Evolutionary conservation across 2,797 vertebrate genomes (phyloP), one percentile per base, ranked within the genome.

Genomic region (Tokudaia muenninki): DNA sequence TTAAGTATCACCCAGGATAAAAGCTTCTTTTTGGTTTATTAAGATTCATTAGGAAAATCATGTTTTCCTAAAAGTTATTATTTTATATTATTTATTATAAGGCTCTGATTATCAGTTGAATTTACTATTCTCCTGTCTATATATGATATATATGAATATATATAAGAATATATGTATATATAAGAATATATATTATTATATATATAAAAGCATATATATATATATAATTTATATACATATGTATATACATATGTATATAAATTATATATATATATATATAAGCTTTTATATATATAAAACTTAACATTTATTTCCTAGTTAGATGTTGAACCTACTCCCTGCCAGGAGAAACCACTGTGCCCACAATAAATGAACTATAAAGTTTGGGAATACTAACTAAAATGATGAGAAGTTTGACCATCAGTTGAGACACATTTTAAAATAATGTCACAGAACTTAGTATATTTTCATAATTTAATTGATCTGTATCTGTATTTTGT

Each of bases 261-360:
- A n/a, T n/a, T n/a, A n/a, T n/a, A n/a, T n/a, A n/a, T n/a, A n/a
- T n/a, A n/a, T n/a, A n/a, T n/a, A n/a, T n/a, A n/a, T n/a, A n/a
- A n/a, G n/a, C n/a, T n/a, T n/a, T n/a, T n/a, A n/a, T n/a, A n/a
- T n/a, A n/a, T n/a, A n/a, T n/a, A n/a, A n/a, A n/a, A n/a, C n/a
- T n/a, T 96, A 57, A 72, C 37, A 75, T 92, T 91, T 96, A 82
- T 91, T 97, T 92, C 83, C 81, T 72, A 82, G 14, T 81, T 82
- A 79, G 29, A 34, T 75, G 24, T 50, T 92, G 89, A 94, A 41
- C 79, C 6, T 22, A 81, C 16, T 65, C 19, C 9, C 41, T 84
- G 13, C 8, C 86, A 37, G 37, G 31, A 92, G 34, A 91, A 34
- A 65, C 44, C 10, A 21, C 80, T 41, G 77, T 24, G 29, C 78